These are phyloP conservation scores for Phylloscopus trochilus DNA, from an alignment of 2,113 vertebrate species.

Conservation along the genomic window DNA sequence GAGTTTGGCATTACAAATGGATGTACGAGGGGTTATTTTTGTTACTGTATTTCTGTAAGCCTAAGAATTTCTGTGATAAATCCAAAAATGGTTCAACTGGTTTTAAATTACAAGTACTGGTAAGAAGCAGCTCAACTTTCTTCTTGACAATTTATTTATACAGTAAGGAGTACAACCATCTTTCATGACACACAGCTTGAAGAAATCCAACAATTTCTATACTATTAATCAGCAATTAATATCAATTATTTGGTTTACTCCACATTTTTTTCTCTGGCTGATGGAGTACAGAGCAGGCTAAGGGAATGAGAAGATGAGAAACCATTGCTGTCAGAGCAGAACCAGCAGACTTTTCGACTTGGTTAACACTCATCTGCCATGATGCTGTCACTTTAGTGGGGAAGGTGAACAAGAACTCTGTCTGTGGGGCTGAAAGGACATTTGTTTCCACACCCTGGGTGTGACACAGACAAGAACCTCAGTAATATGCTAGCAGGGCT, in stretches of 20 bases:
- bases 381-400: neutral
- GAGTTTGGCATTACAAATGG: neutral
- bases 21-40: neutral
- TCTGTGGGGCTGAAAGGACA: neutral
- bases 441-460: neutral
- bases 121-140: neutral
- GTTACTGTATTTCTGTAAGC: neutral
- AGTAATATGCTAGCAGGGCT: rapidly evolving
- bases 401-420: neutral
- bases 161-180: rapidly evolving
- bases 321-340: neutral
- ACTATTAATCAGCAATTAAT: neutral
- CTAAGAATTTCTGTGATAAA: neutral
- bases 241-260: neutral
- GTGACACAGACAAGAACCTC: neutral
- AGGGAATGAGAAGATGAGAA: neutral
- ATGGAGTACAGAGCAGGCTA: neutral
- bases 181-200: neutral
- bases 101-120: neutral
- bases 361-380: neutral
- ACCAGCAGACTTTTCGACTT: neutral
- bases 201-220: neutral
- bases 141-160: neutral
- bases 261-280: neutral
- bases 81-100: neutral